Base-by-base conservation (phyloP, 1,140 invertebrate genomes). In the Notospermus geniculatus region DNA sequence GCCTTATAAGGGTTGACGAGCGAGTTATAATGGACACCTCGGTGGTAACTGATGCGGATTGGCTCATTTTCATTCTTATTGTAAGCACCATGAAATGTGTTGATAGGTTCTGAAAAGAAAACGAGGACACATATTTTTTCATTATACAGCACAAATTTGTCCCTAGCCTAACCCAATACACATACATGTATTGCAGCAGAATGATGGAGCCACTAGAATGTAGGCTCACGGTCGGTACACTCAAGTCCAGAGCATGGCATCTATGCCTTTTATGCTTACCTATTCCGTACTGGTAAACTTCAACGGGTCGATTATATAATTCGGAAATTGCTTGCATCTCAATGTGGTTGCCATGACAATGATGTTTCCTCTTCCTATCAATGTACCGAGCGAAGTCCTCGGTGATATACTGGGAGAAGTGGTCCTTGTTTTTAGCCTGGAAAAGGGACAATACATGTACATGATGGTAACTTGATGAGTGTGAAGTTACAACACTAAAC, bases 301-400 rank as follows among this genome's bases (percentile, higher is more conserved):
- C 92, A 64, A 96, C 89, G n/a, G 89, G 90, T 66, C 93, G 84
- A 81, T 93, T 94, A 76, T 92, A 96, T 80, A 96, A 88, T 84
- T 96, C 93, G 65, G 90, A 91, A 83, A 96, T 88, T 28, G 93
- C 93, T 80, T 96, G 93, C 75, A 96, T 92, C 83, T 96, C 93
- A 68, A 96, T 88, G 78, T 96, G 93, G 83, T 96, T 96, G 41
- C 93, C 93, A 82, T 95, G 93, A 50, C 90, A 90, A 77, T 88
- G 86, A 64, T 89, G 87, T 67, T 75, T 67, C 54, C 75, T 66
- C 68, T 83, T 84, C 23, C 93, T 84, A 73, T 87, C 87, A 17
- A 96, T 86, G 73, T 96, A 96, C 23, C 87, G 88, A 54, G 87
- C 87, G 78, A 96, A 93, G 82, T 95, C 91, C 80, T 96, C 93